These are phyloP conservation scores for Corythaeola cristata DNA, from an alignment of 2,113 vertebrate species.

Conservation along the genomic window DNA sequence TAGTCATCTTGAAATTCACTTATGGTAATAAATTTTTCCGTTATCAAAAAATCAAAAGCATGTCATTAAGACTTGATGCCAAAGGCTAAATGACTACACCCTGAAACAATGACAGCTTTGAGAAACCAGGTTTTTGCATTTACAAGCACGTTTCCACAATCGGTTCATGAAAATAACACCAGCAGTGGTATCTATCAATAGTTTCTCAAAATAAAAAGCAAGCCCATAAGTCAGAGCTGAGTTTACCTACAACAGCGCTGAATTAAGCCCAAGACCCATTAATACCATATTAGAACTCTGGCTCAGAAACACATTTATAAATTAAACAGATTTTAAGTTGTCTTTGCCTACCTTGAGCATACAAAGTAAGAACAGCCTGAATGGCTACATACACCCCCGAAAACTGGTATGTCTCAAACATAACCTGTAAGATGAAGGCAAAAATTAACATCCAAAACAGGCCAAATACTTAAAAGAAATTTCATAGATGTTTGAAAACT, in stretches of 20 bases:
- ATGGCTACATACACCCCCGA: slow-evolving; percentile 96
- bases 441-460: slow-evolving; percentile 6
- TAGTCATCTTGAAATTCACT: neutral
- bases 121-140: neutral
- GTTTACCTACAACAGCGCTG: neutral
- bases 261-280: neutral
- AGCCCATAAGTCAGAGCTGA: neutral
- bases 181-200: neutral
- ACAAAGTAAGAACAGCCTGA: slow-evolving; percentile 96
- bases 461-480: neutral
- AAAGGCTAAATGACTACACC: neutral
- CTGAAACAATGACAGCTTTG: neutral
- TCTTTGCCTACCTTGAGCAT: slow-evolving; percentile 91
- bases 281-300: neutral
- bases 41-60: neutral
- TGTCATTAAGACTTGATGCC: neutral
- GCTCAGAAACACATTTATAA: neutral
- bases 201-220: neutral
- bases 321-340: neutral
- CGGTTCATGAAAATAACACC: neutral
- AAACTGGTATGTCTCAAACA: slow-evolving; percentile 99
- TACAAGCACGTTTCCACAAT: neutral
- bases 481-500: neutral
- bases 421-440: slow-evolving; percentile 82
- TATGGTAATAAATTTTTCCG: neutral